A percentile compares a stretch with the other conserved stretches of the same genome.
phyloP scores from a whole-genome alignment of 2,888 invertebrate genomes.

The Ommatoiulus sabulosus region DNA sequence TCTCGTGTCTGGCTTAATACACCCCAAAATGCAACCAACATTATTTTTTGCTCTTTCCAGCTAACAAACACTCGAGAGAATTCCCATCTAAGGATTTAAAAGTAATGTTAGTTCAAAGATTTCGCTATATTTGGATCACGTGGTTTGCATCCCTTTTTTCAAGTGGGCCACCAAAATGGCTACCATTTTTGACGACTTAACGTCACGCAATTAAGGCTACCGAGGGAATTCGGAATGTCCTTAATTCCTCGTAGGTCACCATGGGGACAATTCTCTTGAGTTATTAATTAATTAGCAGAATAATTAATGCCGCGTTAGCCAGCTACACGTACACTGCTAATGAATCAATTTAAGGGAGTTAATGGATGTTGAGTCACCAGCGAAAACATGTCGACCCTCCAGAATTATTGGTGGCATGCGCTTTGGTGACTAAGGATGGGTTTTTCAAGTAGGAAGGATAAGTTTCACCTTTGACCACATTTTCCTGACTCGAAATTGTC shows the following conservation, averaged over 20 bases:
- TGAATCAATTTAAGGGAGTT: slow-evolving; percentile 1
- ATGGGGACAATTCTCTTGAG: background rate
- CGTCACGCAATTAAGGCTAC: background rate
- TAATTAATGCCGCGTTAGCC: slow-evolving; percentile 11
- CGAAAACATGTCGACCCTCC: background rate
- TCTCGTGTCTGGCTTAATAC: slow-evolving; percentile 52
- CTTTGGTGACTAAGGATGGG: background rate
- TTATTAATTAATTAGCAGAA: slow-evolving; percentile 4
- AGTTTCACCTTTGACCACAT: background rate
- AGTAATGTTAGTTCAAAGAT: slow-evolving; percentile 31
- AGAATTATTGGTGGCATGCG: background rate
- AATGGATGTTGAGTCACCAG: background rate
- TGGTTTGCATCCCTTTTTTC: background rate
- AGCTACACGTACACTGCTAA: background rate
- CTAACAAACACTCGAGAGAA: slow-evolving; percentile 35
- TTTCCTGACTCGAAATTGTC: background rate
- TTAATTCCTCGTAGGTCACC: background rate
- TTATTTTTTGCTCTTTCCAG: background rate
- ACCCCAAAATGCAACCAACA: slow-evolving; percentile 22
- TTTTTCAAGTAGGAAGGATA: too few relatives aligned
- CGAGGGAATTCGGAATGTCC: background rate
- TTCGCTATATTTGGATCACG: background rate
- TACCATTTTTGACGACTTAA: background rate
- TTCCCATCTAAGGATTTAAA: slow-evolving; percentile 25
- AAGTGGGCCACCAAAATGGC: background rate